Base-by-base conservation (phyloP, 2,113 vertebrate genomes). In the Toxotes jaculatrix region DNA sequence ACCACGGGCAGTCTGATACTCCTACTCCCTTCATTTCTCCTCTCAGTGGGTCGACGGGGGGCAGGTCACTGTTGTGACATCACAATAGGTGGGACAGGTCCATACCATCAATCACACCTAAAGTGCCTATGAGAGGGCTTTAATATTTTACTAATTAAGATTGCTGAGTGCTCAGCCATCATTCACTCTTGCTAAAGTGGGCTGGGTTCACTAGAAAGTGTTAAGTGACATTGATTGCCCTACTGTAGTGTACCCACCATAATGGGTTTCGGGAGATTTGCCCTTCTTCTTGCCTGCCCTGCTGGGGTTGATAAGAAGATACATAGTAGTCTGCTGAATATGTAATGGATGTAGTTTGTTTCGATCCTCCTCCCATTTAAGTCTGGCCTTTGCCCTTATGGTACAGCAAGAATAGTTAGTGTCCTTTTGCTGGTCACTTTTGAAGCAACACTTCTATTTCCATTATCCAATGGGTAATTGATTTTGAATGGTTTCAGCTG, bases 61-160 rank as follows among this genome's bases (percentile, higher is more conserved):
- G 57, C 76, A 74, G 84, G 87, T 80, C 80, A 82, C 17, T 59
- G 67, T 74, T 86, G 67, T 84, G 88, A 85, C 84, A 66, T 83
- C 86, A 81, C 70, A 89, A 56, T 76, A 72, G 84, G 65, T 82
- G 51, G 77, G 60, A 82, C 38, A 79, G 68, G 53, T 78, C 65
- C 23, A 47, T 10, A 45, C 57, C 62, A 88, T 93, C 82, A 68
- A 91, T 93, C 92, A 93, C 38, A 80, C 14, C 67, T 84, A 68
- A 92, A 93, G 90, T 91, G 77, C 79, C 75, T 40, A 66, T 77
- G 80, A 83, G 83, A 84, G 81, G 80, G 76, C 82, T 83, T 84
- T 90, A 90, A 92, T 91, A 91, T 90, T 92, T 90, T 72, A 88
- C 91, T 91, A 93, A 91, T 93, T 90, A 89, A 82, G 86, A 86